A percentile compares a stretch with the other conserved stretches of the same genome.
These are phyloP conservation scores for Sebastes cheni DNA, from an alignment of 2,797 vertebrate genomes.

Conservation along the genomic window DNA sequence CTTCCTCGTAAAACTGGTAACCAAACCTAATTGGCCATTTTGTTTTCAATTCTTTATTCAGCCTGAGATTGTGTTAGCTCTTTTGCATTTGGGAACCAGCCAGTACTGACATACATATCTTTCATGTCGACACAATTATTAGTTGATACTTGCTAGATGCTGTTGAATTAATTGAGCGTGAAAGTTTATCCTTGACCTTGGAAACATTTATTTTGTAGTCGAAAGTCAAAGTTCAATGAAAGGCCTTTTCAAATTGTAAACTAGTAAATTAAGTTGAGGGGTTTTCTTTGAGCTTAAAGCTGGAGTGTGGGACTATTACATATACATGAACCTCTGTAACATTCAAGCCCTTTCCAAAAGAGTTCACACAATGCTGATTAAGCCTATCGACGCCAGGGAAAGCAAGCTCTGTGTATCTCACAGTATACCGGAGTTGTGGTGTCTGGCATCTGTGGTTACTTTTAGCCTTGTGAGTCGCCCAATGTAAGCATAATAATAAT, in stretches of 20 bases:
- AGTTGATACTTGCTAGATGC: not conserved
- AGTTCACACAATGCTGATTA: too few relatives aligned
- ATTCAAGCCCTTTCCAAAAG: too few relatives aligned
- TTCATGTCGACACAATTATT: not conserved
- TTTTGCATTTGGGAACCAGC: not conserved
- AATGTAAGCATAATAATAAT: too few relatives aligned
- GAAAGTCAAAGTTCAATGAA: not conserved
- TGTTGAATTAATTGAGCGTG: not conserved
- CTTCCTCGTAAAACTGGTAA: not conserved
- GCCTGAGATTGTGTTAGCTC: not conserved
- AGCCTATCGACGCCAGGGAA: too few relatives aligned
- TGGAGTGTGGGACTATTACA: too few relatives aligned
- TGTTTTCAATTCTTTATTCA: not conserved
- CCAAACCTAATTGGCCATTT: not conserved
- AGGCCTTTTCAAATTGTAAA: not conserved
- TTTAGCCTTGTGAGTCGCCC: not conserved
- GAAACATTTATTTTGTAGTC: not conserved
- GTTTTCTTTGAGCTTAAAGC: not conserved
- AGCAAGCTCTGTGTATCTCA: too few relatives aligned
- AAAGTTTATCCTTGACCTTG: not conserved
- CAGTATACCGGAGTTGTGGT: too few relatives aligned
- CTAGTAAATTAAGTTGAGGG: not conserved
- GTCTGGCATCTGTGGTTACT: not conserved
- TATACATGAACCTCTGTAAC: too few relatives aligned
- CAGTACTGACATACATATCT: not conserved